These are phyloP conservation scores for Scotopteryx bipunctaria DNA, from an alignment of 2,888 invertebrate species.

Conservation along the genomic window DNA sequence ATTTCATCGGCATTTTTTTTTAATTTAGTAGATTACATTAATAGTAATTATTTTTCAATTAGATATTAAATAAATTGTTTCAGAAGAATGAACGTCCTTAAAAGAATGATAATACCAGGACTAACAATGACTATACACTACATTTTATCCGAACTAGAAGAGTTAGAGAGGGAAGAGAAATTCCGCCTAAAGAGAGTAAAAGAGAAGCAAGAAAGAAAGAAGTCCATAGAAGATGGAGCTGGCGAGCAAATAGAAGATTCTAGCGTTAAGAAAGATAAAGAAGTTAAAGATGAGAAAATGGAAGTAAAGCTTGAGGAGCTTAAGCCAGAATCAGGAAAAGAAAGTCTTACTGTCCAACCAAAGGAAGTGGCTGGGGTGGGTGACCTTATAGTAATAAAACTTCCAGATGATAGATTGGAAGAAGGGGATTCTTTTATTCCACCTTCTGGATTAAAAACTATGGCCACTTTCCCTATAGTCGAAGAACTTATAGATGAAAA, in stretches of 20 bases:
- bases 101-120: slow-evolving; percentile 8
- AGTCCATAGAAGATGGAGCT: not conserved
- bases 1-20: slow-evolving; percentile 3
- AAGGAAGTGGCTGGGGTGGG: slow-evolving; percentile 14
- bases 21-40: too few relatives aligned
- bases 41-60: too few relatives aligned
- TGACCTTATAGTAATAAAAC: slow-evolving; percentile 5
- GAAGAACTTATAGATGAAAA: not conserved
- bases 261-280: too few relatives aligned
- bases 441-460: not conserved
- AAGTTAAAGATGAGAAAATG: not conserved
- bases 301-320: not conserved
- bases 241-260: not conserved
- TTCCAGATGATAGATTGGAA: not conserved
- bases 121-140: not conserved
- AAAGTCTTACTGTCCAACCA: not conserved
- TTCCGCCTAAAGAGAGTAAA: slow-evolving; percentile 28
- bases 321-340: not conserved
- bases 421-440: not conserved
- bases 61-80: too few relatives aligned
- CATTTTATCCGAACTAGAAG: slow-evolving; percentile 7
- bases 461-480: slow-evolving; percentile 4
- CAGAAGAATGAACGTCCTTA: slow-evolving; percentile 22
- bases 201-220: too few relatives aligned
- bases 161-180: slow-evolving; percentile 29